phyloP scores from a whole-genome alignment of 1,140 invertebrate genomes.

The Aphis gossypii region DNA sequence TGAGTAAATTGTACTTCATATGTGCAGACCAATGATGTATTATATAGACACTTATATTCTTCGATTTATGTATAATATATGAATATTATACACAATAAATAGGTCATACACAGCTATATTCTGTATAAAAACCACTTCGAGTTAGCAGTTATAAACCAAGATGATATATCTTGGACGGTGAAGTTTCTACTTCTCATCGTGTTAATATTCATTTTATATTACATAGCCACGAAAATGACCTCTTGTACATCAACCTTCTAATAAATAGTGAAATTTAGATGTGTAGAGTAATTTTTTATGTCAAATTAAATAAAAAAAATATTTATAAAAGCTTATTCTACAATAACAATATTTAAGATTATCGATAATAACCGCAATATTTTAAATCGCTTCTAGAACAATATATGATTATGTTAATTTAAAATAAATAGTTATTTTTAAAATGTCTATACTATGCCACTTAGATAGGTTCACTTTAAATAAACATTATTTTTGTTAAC shows the following conservation, averaged over 20 bases:
- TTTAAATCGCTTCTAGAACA: not conserved
- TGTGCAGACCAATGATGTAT: not conserved
- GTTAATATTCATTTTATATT: slow-evolving; percentile 10
- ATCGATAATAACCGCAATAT: not conserved
- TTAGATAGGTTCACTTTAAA: not conserved
- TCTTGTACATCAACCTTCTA: slow-evolving; percentile 30
- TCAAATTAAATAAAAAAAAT: not conserved
- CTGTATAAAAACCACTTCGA: not conserved
- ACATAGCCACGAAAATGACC: slow-evolving; percentile 46
- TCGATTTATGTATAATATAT: not conserved
- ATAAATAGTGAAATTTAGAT: slow-evolving; percentile 47
- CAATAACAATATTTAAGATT: not conserved
- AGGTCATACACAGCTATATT: not conserved
- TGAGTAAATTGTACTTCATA: not conserved
- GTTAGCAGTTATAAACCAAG: not conserved
- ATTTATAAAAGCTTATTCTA: not conserved
- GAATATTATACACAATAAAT: not conserved
- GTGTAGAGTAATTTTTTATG: not conserved
- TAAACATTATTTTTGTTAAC: not conserved
- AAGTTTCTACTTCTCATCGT: slow-evolving; percentile 12
- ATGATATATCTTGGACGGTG: not conserved
- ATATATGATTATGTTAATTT: not conserved
- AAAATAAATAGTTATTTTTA: not conserved
- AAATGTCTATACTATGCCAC: not conserved
- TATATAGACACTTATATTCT: not conserved